Evolutionary conservation across 1,140 invertebrate genomes (phyloP).

Genomic region (Plectrocnemia conspersa): DNA sequence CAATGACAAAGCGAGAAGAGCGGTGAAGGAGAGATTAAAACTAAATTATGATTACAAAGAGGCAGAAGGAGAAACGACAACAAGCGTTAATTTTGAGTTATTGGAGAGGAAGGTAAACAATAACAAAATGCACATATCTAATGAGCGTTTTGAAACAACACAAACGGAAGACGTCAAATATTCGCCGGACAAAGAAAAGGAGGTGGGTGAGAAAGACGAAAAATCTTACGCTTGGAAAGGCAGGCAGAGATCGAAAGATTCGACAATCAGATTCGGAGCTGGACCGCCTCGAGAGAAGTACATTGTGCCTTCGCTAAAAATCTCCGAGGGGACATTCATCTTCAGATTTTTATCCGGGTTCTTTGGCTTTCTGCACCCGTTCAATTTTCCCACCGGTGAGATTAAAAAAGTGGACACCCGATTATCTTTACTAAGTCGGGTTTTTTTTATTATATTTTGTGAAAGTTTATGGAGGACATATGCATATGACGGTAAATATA

Average conservation of each 20-base stretch:
- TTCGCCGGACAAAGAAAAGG: constrained; percentile 2
- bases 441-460: too few relatives aligned
- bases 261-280: constrained; percentile 28
- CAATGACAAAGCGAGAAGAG: constrained; percentile 28
- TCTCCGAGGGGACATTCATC: constrained; percentile 29
- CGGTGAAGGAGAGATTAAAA: background rate
- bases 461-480: background rate
- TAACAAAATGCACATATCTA: background rate
- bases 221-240: constrained; percentile 25
- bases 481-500: background rate
- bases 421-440: background rate
- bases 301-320: constrained; percentile 24
- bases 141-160: background rate
- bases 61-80: background rate
- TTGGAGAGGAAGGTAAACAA: background rate
- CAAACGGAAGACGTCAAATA: background rate
- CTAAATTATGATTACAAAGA: background rate
- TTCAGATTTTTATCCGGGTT: constrained; percentile 34
- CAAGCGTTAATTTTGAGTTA: background rate
- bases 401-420: background rate
- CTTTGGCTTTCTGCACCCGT: constrained; percentile 32
- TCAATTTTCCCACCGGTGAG: constrained; percentile 34
- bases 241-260: constrained; percentile 25
- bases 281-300: constrained; percentile 29
- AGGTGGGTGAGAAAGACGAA: constrained; percentile 24